Evolutionary conservation across 2,888 invertebrate species (phyloP), one percentile per base, ranked within the genome.

Genomic region (Ferdinandea cuprea): DNA sequence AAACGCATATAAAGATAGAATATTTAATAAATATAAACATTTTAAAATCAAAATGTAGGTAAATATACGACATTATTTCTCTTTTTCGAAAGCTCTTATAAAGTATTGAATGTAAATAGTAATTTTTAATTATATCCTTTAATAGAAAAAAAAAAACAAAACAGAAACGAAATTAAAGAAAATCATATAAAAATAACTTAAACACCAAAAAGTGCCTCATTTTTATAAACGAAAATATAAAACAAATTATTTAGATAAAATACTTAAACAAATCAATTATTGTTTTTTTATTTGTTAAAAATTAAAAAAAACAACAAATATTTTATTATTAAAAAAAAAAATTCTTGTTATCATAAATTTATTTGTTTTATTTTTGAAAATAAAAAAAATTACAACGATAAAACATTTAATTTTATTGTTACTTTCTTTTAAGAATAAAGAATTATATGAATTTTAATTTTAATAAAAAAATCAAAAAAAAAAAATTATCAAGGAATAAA

Each of bases 121-220:
- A 52, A 28, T 46, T 35, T 9, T 42, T 52, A 30, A 48, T n/a
- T 35, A 35, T 44, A 30, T 11, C 28, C 25, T 28, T 7, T 46
- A 42, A 35, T n/a, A n/a, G n/a, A 37, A 77, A 30, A 35, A 52
- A 28, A 11, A 42, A n/a, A n/a, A n/a, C n/a, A n/a, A n/a, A n/a
- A n/a, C n/a, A n/a, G n/a, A 11, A 25, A 35, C 46, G 35, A 59
- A 37, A 28, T 46, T 50, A 40, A 73, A 25, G 52, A 35, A 52
- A 58, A n/a, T 66, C 58, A 71, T 8, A 59, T 25, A 46, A 48
- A 15, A 56, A 65, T 40, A 56, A 32, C 35, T 32, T 25, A 15
- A 78, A 44, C 42, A 78, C 83, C 83, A 83, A 83, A 81, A 83
- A 83, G 83, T 83, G 83, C 83, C 83, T 83, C 77, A 78, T 78